Percentiles rank a stretch among this genome's conserved stretches.
Conservation (phyloP, 2,113 vertebrate species). For the Brachyistius frenatus region DNA sequence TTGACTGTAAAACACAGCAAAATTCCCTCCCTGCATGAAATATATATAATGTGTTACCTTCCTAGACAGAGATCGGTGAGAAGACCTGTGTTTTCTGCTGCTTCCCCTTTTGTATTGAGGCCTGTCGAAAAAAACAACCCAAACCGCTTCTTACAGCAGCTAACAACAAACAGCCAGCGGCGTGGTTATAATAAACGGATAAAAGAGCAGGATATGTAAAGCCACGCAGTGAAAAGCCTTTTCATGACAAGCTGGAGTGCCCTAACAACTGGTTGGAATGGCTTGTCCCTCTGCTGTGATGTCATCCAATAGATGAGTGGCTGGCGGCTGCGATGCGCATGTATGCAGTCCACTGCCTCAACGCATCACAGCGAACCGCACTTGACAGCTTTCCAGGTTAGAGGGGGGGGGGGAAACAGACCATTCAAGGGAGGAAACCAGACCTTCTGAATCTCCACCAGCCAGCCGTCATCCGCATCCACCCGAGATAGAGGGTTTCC, state of each 20-base stretch:
- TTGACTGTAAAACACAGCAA: not conserved
- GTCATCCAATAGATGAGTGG: slow-evolving; percentile 86
- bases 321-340: slow-evolving; percentile 86
- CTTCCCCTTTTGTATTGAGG: slow-evolving; percentile 9
- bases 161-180: slow-evolving; percentile 45
- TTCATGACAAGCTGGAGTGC: slow-evolving; percentile 56
- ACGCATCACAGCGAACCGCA: slow-evolving; percentile 81
- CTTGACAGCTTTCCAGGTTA: slow-evolving; percentile 87
- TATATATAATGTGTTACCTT: not conserved
- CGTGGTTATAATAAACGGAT: slow-evolving; percentile 42
- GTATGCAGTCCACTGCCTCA: slow-evolving; percentile 71
- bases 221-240: slow-evolving; percentile 41
- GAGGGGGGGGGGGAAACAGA: slow-evolving; percentile 58
- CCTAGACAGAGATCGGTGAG: not conserved
- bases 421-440: slow-evolving; percentile 75
- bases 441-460: slow-evolving; percentile 82
- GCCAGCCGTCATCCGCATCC: slow-evolving; percentile 85
- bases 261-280: slow-evolving; percentile 69
- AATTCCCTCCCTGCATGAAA: too few relatives aligned
- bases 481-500: slow-evolving; percentile 63
- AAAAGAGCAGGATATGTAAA: slow-evolving; percentile 63
- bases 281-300: slow-evolving; percentile 82
- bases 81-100: not conserved
- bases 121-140: not conserved
- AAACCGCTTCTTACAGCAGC: slow-evolving; percentile 25